These are phyloP conservation scores for Hirtodrosophila confusa DNA, from an alignment of 2,888 invertebrate genomes.

Conservation along the genomic window DNA sequence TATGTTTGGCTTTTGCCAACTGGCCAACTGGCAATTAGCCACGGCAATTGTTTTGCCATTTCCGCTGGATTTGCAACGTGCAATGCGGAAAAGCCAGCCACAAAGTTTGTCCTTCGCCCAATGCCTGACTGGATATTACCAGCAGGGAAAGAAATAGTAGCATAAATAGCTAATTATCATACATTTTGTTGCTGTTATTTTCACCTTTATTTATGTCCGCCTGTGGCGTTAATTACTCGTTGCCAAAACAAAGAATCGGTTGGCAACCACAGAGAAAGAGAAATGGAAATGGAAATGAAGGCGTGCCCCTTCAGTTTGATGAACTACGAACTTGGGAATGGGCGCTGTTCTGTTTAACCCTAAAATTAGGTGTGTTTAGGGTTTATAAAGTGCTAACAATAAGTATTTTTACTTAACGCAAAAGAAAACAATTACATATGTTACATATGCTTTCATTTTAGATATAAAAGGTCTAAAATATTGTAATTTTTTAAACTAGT, in stretches of 20 bases:
- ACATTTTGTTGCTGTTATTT: constrained; percentile 34
- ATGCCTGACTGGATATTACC: neutral
- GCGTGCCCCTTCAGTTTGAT: neutral
- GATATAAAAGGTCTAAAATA: too few species aligned
- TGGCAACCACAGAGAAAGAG: neutral
- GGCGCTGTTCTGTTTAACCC: neutral
- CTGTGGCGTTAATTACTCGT: constrained; percentile 55
- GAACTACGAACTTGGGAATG: neutral
- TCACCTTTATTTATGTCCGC: constrained; percentile 23
- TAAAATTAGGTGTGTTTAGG: neutral
- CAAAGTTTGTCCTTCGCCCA: constrained; percentile 59
- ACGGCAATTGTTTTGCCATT: constrained; percentile 63
- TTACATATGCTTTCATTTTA: too few species aligned
- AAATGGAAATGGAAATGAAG: neutral
- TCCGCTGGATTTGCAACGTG: constrained; percentile 65
- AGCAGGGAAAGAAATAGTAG: too few species aligned
- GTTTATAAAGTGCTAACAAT: too few species aligned
- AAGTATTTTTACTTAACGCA: too few species aligned
- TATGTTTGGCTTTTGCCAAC: constrained; percentile 27
- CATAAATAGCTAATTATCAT: constrained; percentile 46
- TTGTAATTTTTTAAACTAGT: too few species aligned
- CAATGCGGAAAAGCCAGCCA: constrained; percentile 38
- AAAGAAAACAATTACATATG: too few species aligned
- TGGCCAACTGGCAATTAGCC: constrained; percentile 64
- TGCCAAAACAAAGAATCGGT: constrained; percentile 48